Conservation (phyloP, 2,888 invertebrate species). For the Oasisia sp. region DNA sequence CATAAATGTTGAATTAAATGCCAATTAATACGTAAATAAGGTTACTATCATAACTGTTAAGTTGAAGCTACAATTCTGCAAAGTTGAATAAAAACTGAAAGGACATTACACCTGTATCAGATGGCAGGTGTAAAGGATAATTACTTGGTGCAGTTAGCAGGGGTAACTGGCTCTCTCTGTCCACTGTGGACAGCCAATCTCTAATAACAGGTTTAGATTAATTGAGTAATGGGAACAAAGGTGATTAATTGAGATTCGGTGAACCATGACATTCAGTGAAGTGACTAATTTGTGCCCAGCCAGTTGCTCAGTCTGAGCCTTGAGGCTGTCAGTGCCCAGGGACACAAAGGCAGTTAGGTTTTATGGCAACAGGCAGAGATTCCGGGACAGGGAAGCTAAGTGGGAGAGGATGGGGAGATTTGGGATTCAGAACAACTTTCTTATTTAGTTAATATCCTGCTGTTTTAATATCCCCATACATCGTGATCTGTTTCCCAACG, state of each 20-base stretch:
- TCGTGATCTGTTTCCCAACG: no score
- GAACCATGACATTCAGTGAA: conserved; percentile 7
- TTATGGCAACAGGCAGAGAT: neutral
- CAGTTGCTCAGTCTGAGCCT: neutral
- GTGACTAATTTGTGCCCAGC: neutral
- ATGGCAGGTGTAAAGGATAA: neutral
- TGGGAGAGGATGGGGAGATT: neutral
- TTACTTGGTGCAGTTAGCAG: neutral
- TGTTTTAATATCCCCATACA: no score
- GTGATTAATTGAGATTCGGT: neutral
- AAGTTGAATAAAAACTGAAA: neutral
- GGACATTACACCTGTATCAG: neutral
- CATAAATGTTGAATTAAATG: no score
- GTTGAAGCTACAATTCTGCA: neutral
- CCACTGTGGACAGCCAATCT: neutral
- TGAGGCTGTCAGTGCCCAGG: neutral
- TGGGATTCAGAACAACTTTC: neutral
- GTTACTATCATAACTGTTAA: neutral
- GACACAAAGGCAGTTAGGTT: neutral
- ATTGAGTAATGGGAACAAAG: conserved; percentile 4
- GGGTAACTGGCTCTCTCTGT: neutral
- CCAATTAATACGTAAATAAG: neutral
- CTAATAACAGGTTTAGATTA: neutral
- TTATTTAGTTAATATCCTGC: no score
- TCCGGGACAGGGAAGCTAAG: no score